Conservation (phyloP, 2,797 vertebrate genomes). For the Pristis pectinata region DNA sequence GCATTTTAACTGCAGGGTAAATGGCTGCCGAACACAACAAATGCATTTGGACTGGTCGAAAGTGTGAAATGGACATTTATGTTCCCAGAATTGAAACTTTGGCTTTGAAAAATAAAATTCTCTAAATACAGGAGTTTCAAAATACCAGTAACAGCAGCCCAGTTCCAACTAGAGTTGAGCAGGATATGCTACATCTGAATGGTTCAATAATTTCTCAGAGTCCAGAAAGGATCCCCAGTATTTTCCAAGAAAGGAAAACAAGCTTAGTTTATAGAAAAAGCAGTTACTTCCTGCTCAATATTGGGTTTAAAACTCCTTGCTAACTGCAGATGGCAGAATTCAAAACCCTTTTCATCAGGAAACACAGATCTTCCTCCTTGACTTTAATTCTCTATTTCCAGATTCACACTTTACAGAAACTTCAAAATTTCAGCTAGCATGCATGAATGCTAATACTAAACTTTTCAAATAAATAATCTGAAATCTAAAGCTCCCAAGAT, state of each 20-base stretch:
- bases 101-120: neutral
- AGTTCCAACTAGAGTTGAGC: neutral
- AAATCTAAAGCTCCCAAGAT: too few species aligned
- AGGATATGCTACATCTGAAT: neutral
- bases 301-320: too few species aligned
- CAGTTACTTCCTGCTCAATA: neutral
- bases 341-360: neutral
- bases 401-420: neutral
- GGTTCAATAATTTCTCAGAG: neutral
- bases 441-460: too few species aligned
- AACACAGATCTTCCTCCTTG: neutral
- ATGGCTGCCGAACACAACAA: neutral
- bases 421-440: too few species aligned
- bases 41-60: neutral
- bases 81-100: neutral
- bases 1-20: neutral
- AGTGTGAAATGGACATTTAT: neutral
- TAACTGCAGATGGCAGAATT: too few species aligned
- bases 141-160: neutral
- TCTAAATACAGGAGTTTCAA: neutral
- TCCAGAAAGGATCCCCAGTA: neutral
- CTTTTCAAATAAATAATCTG: too few species aligned
- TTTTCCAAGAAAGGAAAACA: neutral
- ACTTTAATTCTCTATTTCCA: neutral
- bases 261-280: neutral